phyloP scores from a whole-genome alignment of 2,113 vertebrate genomes.

The Lota lota region DNA sequence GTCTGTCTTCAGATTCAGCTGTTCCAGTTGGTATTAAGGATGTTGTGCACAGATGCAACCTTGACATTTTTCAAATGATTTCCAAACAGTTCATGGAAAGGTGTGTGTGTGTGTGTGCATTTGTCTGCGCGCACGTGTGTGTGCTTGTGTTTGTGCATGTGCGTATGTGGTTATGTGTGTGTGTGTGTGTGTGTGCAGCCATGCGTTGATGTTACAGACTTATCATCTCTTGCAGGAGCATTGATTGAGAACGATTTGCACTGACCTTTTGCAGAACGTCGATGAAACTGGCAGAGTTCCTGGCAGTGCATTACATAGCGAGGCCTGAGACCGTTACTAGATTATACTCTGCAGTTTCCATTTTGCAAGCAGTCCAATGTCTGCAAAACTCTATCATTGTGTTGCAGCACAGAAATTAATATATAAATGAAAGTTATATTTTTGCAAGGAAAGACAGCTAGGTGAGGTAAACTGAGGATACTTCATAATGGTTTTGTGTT shows the following conservation, averaged over 20 bases:
- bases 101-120: background rate
- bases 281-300: slow-evolving; percentile 37
- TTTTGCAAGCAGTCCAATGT: slow-evolving; percentile 45
- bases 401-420: slow-evolving; percentile 9
- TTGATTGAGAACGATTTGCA: slow-evolving; percentile 42
- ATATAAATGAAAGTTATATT: too few relatives aligned
- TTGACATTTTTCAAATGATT: slow-evolving; percentile 43
- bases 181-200: background rate
- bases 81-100: slow-evolving; percentile 3
- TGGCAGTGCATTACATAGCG: slow-evolving; percentile 45
- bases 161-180: background rate
- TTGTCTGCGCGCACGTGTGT: slow-evolving; percentile 7
- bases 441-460: slow-evolving; percentile 12
- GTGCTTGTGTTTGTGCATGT: slow-evolving; percentile 2
- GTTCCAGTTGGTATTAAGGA: background rate
- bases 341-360: slow-evolving; percentile 41
- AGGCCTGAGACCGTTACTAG: slow-evolving; percentile 38
- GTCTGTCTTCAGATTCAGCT: slow-evolving; percentile 19
- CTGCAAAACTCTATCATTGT: slow-evolving; percentile 1
- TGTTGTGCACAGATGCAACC: slow-evolving; percentile 21
- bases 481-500: too few relatives aligned
- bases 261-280: slow-evolving; percentile 54
- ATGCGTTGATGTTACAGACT: slow-evolving; percentile 46
- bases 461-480: background rate
- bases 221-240: slow-evolving; percentile 30